Evolutionary conservation across 2,888 invertebrate species (phyloP), one percentile per base, ranked within the genome.

Genomic region (Cheiracanthium punctorium): DNA sequence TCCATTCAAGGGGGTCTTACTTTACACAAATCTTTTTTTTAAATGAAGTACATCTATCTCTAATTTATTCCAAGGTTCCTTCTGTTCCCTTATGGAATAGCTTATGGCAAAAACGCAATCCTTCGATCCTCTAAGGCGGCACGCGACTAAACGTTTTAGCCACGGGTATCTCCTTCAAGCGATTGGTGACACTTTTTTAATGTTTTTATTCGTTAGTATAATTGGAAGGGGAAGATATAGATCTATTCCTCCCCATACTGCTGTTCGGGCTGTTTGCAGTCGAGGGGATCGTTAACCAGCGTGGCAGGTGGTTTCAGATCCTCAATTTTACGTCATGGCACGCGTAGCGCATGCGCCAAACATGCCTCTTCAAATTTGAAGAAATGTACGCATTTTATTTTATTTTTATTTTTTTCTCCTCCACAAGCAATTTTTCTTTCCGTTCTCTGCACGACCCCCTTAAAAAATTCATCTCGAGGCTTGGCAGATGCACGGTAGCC

Each of bases 401-500:
- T n/a, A n/a, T n/a, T n/a, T n/a, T 28, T 64, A 10, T 28, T 28
- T 24, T 8, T 30, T 32, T 17, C 17, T 30, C 30, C 12, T 14
- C 24, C 14, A 12, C 24, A 29, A n/a, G 17, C 30, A 30, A n/a
- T 69, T 41, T 43, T 76, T 48, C 14, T 75, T 75, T 52, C 65
- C 7, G 17, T 75, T 58, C 41, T 41, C 33, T 43, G 14, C 32
- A 32, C 48, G 69, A 77, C 48, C 58, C 64, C 77, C 52, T 79
- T 70, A 52, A 79, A 71, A 79, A 79, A 79, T 79, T 70, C 58
- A 64, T 79, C 79, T 79, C 52, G 71, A n/a, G 12, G 5, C 8
- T 24, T 17, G 52, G 79, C 79, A 79, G 79, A 79, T 79, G 79
- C 71, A 79, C 37, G 5, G 37, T 29, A 33, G 70, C 79, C 79